phyloP scores from a whole-genome alignment of 2,888 invertebrate genomes.

The Chymomyza caudatula region DNA sequence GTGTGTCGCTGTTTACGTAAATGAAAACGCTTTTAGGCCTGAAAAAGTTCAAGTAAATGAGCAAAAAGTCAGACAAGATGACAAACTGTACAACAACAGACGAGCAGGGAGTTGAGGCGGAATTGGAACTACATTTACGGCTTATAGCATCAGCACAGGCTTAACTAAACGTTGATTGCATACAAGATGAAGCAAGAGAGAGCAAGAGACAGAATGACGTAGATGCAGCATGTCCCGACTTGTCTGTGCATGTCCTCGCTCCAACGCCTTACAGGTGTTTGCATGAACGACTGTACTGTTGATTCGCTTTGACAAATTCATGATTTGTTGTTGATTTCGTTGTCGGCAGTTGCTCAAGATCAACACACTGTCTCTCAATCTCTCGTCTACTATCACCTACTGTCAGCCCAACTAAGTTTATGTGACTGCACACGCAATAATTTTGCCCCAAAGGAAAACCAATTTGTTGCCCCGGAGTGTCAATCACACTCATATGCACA shows the following conservation, averaged over 20 bases:
- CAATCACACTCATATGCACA: slow-evolving; percentile 30
- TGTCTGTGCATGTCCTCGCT: slow-evolving; percentile 20
- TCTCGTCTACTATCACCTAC: not conserved
- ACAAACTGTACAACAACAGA: too few species aligned
- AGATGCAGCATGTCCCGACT: not conserved
- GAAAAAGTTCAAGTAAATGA: not conserved
- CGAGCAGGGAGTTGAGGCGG: not conserved
- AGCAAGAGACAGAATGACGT: too few species aligned
- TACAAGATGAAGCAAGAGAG: slow-evolving; percentile 26
- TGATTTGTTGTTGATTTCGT: slow-evolving; percentile 61
- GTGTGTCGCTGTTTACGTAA: not conserved
- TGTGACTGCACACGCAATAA: slow-evolving; percentile 46
- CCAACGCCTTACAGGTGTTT: slow-evolving; percentile 11
- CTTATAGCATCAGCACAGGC: slow-evolving; percentile 32
- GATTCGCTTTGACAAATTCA: slow-evolving; percentile 49
- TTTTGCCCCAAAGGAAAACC: slow-evolving; percentile 52
- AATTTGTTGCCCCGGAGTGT: slow-evolving; percentile 53
- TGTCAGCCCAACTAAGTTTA: slow-evolving; percentile 10
- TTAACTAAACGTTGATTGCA: slow-evolving; percentile 40
- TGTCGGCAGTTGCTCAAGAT: slow-evolving; percentile 24
- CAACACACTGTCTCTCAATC: not conserved
- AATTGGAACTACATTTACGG: not conserved
- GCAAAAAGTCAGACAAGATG: slow-evolving; percentile 6
- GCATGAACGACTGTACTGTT: not conserved
- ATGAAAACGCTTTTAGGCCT: not conserved